Base-by-base conservation (phyloP, 2,888 invertebrate genomes). In the Andrena trimmerana region DNA sequence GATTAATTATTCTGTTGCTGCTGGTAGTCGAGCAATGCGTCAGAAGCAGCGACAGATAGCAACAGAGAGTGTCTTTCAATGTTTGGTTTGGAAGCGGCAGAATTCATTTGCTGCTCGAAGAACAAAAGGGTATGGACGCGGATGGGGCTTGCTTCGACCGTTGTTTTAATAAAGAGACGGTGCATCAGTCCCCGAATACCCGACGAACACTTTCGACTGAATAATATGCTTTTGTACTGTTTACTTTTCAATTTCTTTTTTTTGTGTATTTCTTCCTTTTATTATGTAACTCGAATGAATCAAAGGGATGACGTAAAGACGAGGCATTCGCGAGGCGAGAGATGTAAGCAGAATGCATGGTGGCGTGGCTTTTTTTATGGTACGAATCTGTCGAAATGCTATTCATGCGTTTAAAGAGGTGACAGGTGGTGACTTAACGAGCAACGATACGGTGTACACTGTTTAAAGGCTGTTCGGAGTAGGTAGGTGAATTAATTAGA, bases 251-350 rank as follows among this genome's bases (percentile, higher is more conserved):
- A 60, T 29, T 8, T n/a, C 16, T n/a, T 31, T 2, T 36, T 36
- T 36, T 36, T 33, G 8, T 50, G 42, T 1, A 13, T 71, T 27
- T 66, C 24, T n/a, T 24, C 20, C 31, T 29, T 36, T 62, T 24
- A 54, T 80, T 71, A 62, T n/a, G 78, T 10, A 67, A 78, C 20
- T 16, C 48, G 20, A 29, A 50, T 65, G 29, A 50, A 59, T 50
- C 48, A 36, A 27, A 42, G n/a, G 13, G 48, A 16, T 66, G 77
- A 33, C 62, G 76, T 24, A 33, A 52, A 68, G 13, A 54, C 13
- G n/a, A 20, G 8, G 7, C 8, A n/a, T 27, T 48, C 16, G 50
- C 27, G 2, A 62, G 50, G 10, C 57, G 27, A 33, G 24, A 70
- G n/a, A 16, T 36, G 27, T 59, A 36, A 57, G 48, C n/a, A 16